phyloP scores from a whole-genome alignment of 2,113 vertebrate species.

The Oceanites oceanicus region DNA sequence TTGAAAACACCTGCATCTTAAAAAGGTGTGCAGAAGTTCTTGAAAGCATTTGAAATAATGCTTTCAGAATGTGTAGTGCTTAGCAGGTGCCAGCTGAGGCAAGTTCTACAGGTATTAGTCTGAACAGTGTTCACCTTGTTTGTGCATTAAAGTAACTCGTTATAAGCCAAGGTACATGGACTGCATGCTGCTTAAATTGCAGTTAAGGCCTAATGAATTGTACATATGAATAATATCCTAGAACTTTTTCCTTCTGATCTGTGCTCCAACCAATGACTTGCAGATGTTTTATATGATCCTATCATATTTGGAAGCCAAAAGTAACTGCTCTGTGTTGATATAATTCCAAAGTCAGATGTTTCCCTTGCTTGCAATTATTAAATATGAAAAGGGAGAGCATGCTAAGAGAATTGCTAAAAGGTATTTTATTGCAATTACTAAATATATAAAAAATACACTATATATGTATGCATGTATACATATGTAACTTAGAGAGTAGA shows the following conservation, averaged over 20 bases:
- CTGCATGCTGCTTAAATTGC: slow-evolving; percentile 36
- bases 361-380: slow-evolving; percentile 20
- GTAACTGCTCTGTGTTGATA: slow-evolving; percentile 29
- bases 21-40: neutral
- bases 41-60: slow-evolving; percentile 25
- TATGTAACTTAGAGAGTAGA: neutral
- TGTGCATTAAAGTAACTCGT: slow-evolving; percentile 5
- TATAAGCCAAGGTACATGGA: neutral
- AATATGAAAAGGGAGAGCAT: neutral
- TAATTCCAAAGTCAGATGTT: slow-evolving; percentile 53
- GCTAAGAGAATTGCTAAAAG: neutral
- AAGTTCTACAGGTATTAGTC: slow-evolving; percentile 14
- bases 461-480: neutral
- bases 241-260: slow-evolving; percentile 38
- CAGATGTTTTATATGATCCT: slow-evolving; percentile 58
- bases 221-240: slow-evolving; percentile 19
- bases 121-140: slow-evolving; percentile 47
- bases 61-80: slow-evolving; percentile 2
- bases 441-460: neutral
- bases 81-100: slow-evolving; percentile 10
- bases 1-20: slow-evolving; percentile 38
- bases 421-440: neutral
- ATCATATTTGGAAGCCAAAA: slow-evolving; percentile 44
- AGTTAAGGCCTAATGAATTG: slow-evolving; percentile 31
- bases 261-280: slow-evolving; percentile 43